Base-by-base conservation (phyloP, 2,797 vertebrate species). In the Arrhamphus sclerolepis region DNA sequence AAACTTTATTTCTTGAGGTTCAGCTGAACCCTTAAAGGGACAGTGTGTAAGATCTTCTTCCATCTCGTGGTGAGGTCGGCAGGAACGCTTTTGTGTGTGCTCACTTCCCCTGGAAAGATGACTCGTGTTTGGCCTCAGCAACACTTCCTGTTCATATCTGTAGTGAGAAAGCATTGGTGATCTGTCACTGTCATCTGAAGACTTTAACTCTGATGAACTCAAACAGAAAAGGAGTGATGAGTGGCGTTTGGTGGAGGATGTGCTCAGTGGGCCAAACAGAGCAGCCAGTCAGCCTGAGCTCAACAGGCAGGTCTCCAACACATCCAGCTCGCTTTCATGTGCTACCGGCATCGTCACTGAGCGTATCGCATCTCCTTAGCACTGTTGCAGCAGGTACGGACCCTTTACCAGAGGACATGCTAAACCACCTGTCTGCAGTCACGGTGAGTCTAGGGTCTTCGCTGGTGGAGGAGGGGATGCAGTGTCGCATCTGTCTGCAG, bases 401-500 rank as follows among this genome's bases (percentile, higher is more conserved):
- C n/a, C 44, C 19, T 28, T 52, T 88, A 7, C 80, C 87, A 2
- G 81, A 82, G 20, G 24, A 70, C 0, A 51, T 80, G 21, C 53
- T 94, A 10, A 84, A 62, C 42, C 64, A 70, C 44, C 57, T 94
- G 34, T 87, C 87, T 3, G 14, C 62, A 1, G 34, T 82, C 29
- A 53, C 60, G 31, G 77, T 94, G 58, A 87, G 84, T 8, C 75
- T 66, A 20, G 73, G 75, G 2, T 93, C 90, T 71, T 79, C 59
- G 41, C 88, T 94, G 40, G 81, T 94, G 66, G 79, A 81, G 38
- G 84, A 75, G 0, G 93, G 93, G 5, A 77, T 80, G 57, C 93
- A 94, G 59, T 92, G 91, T 63, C 89, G 91, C 21, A 74, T 92
- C 56, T 94, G 93, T 73, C 70, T 94, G 78, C 89, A 86, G 73